A percentile compares a stretch with the other conserved stretches of the same genome.
Conservation (phyloP, 1,140 invertebrate species). For the Trichogramma pretiosum region DNA sequence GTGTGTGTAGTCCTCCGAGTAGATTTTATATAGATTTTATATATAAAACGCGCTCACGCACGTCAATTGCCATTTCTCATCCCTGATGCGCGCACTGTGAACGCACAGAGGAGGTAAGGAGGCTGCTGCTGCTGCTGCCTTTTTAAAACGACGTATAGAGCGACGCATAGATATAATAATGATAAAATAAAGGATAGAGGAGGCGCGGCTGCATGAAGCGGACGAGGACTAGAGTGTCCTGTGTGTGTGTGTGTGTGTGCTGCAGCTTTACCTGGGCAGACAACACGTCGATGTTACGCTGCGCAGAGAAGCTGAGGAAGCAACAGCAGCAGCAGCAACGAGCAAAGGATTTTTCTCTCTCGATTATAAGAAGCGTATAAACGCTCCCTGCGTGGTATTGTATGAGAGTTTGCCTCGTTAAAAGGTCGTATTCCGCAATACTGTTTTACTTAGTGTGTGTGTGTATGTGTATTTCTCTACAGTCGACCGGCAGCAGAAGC, state of each 20-base stretch:
- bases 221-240: neutral
- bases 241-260: neutral
- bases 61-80: too few relatives aligned
- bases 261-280: neutral
- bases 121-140: neutral
- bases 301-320: neutral
- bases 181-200: too few relatives aligned
- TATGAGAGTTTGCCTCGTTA: slow-evolving; percentile 10
- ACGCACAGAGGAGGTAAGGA: neutral
- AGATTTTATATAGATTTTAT: too few relatives aligned
- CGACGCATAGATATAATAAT: too few relatives aligned
- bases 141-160: neutral
- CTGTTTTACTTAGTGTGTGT: slow-evolving; percentile 10
- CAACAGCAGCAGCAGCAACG: neutral
- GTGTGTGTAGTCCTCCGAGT: too few relatives aligned
- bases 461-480: too few relatives aligned
- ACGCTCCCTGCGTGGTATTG: too few relatives aligned
- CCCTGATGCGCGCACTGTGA: too few relatives aligned
- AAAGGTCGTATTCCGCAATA: slow-evolving; percentile 6
- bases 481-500: neutral
- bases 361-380: too few relatives aligned
- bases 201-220: too few relatives aligned
- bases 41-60: too few relatives aligned
- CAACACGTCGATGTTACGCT: slow-evolving; percentile 4
- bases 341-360: too few relatives aligned